Evolutionary conservation across 64 coral and sea anemone species (phyloP).

Genomic region (Platygyra sinensis): DNA sequence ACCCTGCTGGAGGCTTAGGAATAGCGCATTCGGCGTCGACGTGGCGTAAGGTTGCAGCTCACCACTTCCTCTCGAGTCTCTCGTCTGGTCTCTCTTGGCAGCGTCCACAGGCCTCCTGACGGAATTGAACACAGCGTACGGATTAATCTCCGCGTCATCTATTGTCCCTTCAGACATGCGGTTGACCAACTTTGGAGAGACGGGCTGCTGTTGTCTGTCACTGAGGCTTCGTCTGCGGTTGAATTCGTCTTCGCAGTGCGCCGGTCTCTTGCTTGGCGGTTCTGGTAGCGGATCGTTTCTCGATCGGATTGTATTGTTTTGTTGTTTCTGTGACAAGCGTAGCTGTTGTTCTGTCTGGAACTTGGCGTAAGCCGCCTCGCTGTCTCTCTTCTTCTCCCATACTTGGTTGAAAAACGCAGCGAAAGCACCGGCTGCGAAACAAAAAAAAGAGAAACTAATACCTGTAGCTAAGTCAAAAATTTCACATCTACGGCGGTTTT

Average conservation of each 20-base stretch:
- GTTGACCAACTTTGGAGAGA: neutral
- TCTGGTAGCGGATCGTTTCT: slow-evolving; percentile 76
- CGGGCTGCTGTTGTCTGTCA: neutral
- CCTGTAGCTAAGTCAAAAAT: too few relatives aligned
- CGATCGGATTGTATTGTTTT: slow-evolving; percentile 49
- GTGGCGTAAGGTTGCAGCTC: slow-evolving; percentile 68
- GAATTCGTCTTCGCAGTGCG: neutral
- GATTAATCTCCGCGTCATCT: slow-evolving; percentile 37
- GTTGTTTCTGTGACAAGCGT: slow-evolving; percentile 54
- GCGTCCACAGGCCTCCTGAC: slow-evolving; percentile 3
- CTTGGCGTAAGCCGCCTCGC: slow-evolving; percentile 75
- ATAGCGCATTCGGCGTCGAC: slow-evolving; percentile 65
- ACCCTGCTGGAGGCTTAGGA: slow-evolving; percentile 46
- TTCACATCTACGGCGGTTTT: too few relatives aligned
- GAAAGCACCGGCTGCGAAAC: slow-evolving; percentile 81
- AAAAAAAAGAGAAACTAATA: neutral
- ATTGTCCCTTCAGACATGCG: neutral
- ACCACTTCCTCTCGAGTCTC: slow-evolving; percentile 1
- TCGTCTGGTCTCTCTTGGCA: slow-evolving; percentile 25
- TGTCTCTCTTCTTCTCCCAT: slow-evolving; percentile 94
- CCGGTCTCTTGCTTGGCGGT: slow-evolving; percentile 40
- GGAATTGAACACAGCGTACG: slow-evolving; percentile 42
- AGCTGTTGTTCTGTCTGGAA: slow-evolving; percentile 70
- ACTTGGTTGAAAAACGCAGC: slow-evolving; percentile 93
- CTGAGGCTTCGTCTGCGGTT: slow-evolving; percentile 23